Conservation (phyloP, 2,113 vertebrate species). For the Chionomys nivalis region DNA sequence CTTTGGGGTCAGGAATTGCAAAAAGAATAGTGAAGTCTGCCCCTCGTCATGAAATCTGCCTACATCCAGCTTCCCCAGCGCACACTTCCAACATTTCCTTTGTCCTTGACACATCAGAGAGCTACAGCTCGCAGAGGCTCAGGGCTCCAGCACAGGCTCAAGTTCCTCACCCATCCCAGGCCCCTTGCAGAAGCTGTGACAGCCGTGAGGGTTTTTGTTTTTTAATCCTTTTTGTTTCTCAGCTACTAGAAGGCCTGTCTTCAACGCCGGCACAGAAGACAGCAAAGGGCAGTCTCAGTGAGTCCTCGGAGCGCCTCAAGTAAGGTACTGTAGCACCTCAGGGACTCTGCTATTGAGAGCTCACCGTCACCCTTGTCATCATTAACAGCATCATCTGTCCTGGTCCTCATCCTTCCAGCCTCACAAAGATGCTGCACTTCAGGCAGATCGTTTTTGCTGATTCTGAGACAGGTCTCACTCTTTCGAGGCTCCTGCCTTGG, state of each 20-base stretch:
- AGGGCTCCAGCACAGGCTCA: background rate
- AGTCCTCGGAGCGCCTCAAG: background rate
- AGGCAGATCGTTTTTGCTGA: too few species aligned
- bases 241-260: background rate
- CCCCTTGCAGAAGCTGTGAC: background rate
- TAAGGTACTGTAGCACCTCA: background rate
- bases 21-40: background rate
- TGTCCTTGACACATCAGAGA: background rate
- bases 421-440: background rate
- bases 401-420: background rate
- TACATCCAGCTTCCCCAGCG: background rate
- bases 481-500: background rate
- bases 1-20: background rate
- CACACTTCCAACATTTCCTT: conserved; percentile 22
- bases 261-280: background rate
- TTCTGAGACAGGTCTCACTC: background rate
- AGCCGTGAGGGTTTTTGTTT: background rate
- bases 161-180: background rate
- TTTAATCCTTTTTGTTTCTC: background rate
- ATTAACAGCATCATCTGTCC: background rate
- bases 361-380: background rate
- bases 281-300: background rate
- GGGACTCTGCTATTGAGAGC: background rate
- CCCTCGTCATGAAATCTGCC: conserved; percentile 6
- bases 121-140: background rate